Conservation (phyloP, 2,888 invertebrate species). For the Calameuta pallipes region DNA sequence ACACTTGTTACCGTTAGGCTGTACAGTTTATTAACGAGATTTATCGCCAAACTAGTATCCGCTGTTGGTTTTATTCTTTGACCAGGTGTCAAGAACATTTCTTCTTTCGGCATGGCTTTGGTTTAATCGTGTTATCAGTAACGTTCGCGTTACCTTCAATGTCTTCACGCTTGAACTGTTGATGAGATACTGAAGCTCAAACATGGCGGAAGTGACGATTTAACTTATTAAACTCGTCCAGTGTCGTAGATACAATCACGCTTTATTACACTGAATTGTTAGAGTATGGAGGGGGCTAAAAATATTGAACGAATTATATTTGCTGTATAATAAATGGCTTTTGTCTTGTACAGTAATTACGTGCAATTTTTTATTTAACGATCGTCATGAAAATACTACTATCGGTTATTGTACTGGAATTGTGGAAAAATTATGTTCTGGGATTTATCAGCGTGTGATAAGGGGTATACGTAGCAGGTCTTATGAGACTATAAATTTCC, state of each 20-base stretch:
- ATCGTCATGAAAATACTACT: neutral
- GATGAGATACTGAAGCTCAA: neutral
- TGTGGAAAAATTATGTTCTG: neutral
- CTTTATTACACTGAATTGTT: neutral
- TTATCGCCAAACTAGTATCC: conserved; percentile 68
- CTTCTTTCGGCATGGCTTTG: neutral
- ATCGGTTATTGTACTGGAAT: too few relatives aligned
- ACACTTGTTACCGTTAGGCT: conserved; percentile 72
- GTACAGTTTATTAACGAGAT: conserved; percentile 72
- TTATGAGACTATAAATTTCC: neutral
- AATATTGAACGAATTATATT: neutral
- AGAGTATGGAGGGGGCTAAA: neutral
- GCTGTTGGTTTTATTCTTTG: conserved; percentile 71
- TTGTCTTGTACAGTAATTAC: neutral
- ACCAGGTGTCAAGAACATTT: conserved; percentile 68
- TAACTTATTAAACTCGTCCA: neutral
- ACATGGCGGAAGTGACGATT: neutral
- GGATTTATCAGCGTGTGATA: neutral
- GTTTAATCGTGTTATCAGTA: neutral
- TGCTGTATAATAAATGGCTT: neutral
- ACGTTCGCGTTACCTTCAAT: neutral
- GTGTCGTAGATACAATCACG: neutral
- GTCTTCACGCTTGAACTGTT: neutral
- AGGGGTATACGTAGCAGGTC: neutral
- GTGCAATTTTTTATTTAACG: neutral